Conservation (phyloP, 1,140 invertebrate species). For the Bilobella aurantiaca region DNA sequence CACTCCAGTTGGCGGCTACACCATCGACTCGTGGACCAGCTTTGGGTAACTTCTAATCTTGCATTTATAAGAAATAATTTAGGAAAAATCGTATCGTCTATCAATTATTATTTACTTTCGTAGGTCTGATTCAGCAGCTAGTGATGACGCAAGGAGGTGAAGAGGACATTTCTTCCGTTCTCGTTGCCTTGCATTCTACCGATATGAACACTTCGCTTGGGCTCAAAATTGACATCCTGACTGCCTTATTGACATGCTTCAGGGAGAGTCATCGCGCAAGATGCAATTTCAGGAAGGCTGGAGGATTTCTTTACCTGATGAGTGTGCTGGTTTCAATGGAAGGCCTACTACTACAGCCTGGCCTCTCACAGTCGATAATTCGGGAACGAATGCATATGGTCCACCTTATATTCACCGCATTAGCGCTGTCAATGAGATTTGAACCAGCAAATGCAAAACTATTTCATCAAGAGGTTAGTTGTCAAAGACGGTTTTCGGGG, state of each 20-base stretch:
- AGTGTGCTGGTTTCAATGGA: conserved; percentile 89
- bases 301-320: conserved; percentile 95
- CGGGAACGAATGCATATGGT: conserved; percentile 27
- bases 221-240: conserved; percentile 82
- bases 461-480: conserved; percentile 80
- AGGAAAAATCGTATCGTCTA: not conserved
- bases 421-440: conserved; percentile 95
- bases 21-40: conserved; percentile 13
- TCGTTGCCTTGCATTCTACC: conserved; percentile 75
- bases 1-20: conserved; percentile 19
- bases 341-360: conserved; percentile 54
- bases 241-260: conserved; percentile 74
- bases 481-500: too few relatives aligned
- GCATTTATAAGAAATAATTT: conserved; percentile 5
- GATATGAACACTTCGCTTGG: conserved; percentile 63
- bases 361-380: conserved; percentile 47
- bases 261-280: conserved; percentile 89
- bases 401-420: conserved; percentile 64
- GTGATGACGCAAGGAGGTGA: conserved; percentile 82
- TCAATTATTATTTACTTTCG: not conserved
- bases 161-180: conserved; percentile 84
- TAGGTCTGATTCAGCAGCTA: conserved; percentile 37
- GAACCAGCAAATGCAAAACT: conserved; percentile 98
- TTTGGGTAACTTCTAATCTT: conserved; percentile 16
- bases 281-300: conserved; percentile 92